These are phyloP conservation scores for Plectrocnemia conspersa DNA, from an alignment of 1,140 invertebrate genomes.

Conservation along the genomic window DNA sequence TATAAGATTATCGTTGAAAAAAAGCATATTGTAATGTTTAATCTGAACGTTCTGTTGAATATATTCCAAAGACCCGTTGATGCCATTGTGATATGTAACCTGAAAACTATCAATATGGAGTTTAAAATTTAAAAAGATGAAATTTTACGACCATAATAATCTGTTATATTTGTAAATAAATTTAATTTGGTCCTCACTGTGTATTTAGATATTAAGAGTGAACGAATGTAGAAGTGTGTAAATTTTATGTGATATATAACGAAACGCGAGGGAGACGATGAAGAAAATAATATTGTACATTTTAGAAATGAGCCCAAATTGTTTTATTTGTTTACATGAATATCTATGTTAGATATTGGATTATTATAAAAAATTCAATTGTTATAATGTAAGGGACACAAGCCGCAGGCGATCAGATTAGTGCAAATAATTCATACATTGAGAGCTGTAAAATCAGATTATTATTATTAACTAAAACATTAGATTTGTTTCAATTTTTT, in stretches of 20 bases:
- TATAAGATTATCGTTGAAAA: no score
- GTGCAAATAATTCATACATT: no score
- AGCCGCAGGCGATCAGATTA: conserved; percentile 2
- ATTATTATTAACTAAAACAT: no score
- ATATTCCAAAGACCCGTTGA: no score
- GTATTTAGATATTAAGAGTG: neutral
- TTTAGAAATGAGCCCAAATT: conserved; percentile 22
- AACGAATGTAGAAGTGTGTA: neutral
- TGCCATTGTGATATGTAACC: no score
- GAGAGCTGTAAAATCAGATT: no score
- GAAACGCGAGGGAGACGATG: no score
- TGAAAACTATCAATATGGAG: neutral
- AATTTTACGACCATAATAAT: neutral
- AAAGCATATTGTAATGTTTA: no score
- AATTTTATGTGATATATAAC: neutral
- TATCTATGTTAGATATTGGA: conserved; percentile 27
- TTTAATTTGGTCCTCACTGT: neutral
- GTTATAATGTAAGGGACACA: conserved; percentile 24
- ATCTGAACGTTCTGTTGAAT: no score
- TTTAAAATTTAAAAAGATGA: neutral
- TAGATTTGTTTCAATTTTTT: no score
- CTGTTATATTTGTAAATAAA: neutral
- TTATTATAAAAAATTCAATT: conserved; percentile 22
- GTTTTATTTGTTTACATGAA: conserved; percentile 20
- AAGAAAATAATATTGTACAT: conserved; percentile 23